phyloP scores from a whole-genome alignment of 2,113 vertebrate genomes.

The Psophia crepitans region DNA sequence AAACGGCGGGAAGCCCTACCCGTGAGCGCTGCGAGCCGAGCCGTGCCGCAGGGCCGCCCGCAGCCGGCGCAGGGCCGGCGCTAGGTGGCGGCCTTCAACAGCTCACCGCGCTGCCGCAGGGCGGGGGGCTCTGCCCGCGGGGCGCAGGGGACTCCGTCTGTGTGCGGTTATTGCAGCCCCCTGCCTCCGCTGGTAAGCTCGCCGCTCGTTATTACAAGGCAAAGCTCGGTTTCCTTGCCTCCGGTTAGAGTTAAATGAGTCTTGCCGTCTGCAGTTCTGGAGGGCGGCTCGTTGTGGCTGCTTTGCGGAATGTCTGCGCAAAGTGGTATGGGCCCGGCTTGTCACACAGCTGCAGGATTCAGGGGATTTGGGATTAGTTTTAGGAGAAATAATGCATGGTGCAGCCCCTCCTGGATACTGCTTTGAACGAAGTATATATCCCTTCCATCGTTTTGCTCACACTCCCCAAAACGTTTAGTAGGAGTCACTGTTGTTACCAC shows the following conservation, averaged over 20 bases:
- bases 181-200: background rate
- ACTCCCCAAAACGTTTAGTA: background rate
- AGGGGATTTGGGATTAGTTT: background rate
- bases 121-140: background rate
- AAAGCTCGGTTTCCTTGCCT: background rate
- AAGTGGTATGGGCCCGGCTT: background rate
- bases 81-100: conserved; percentile 58
- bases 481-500: background rate
- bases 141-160: rapidly evolving
- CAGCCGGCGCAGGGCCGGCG: conserved; percentile 10
- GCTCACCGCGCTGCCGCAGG: background rate
- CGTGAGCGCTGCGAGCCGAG: rapidly evolving
- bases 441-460: background rate
- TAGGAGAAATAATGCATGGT: background rate
- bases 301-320: background rate
- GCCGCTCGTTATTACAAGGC: rapidly evolving
- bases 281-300: rapidly evolving
- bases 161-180: background rate
- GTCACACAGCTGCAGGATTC: background rate
- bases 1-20: rapidly evolving
- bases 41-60: rapidly evolving
- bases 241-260: background rate
- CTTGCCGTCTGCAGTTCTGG: background rate
- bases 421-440: background rate
- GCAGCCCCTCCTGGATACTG: background rate